Base-by-base conservation (phyloP, 2,113 vertebrate species). In the Seriola aureovittata region DNA sequence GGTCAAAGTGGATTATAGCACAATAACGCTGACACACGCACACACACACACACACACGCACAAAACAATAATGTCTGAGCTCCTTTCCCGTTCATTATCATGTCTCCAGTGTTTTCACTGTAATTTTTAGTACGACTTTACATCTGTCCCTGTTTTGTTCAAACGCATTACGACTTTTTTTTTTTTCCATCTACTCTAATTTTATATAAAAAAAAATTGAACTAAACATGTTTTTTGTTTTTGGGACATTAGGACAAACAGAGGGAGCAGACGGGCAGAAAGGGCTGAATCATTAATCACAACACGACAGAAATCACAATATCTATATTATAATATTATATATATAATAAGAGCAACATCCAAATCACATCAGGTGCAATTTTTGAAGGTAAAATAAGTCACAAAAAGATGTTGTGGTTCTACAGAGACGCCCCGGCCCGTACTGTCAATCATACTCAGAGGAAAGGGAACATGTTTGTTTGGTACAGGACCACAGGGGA, bases 1-100 rank as follows among this genome's bases (percentile, higher is more conserved):
- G 76, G 13, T 71, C 70, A 85, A 83, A 93, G 81, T 89, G 83
- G 88, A 94, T 94, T 91, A 93, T 32, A 78, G 59, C 29, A 72
- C 80, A 89, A 77, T 83, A 78, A 79, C 36, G 3, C 79, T 32
- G 17, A 21, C 54, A 52, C 71, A 67, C 50, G 58, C n/a, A 59
- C 69, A 66, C 62, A 19, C 64, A 60, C 68, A 58, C n/a, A 59
- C 69, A 66, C 62, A 19, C 64, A 60, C 68, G 67, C 57, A 68
- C 42, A 71, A 64, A 65, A 84, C 64, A 78, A 48, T 38, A 14
- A 62, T 3, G 42, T 50, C 60, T 44, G 59, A 52, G 32, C 62
- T 70, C 38, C 63, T 52, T 70, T 83, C 36, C 19, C 2, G 1
- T 36, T 72, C 50, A 76, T 67, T 14, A 71, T 70, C 73, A 70